These are phyloP conservation scores for Fabriciana adippe DNA, from an alignment of 2,888 invertebrate species.

Conservation along the genomic window DNA sequence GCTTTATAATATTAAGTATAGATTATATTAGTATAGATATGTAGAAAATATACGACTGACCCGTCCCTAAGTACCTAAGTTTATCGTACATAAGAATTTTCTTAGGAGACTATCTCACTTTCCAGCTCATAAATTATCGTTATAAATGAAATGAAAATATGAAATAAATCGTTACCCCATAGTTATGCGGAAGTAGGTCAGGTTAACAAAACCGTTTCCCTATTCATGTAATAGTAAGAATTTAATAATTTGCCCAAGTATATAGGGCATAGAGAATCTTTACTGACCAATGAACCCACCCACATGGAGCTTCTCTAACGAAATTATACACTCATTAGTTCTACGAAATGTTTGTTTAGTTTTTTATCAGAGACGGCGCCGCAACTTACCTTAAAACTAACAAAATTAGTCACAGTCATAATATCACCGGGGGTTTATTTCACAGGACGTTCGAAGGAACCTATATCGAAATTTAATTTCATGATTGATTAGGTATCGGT, in stretches of 20 bases:
- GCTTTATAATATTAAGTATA: too few relatives aligned
- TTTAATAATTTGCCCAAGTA: not conserved
- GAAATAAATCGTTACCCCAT: too few relatives aligned
- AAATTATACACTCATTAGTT: slow-evolving; percentile 80
- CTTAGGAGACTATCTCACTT: too few relatives aligned
- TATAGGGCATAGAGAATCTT: not conserved
- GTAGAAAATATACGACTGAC: too few relatives aligned
- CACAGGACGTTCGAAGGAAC: slow-evolving; percentile 50
- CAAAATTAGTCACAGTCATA: slow-evolving; percentile 74
- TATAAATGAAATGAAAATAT: too few relatives aligned
- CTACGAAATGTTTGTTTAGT: slow-evolving; percentile 70
- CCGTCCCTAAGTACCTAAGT: too few relatives aligned
- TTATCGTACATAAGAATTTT: too few relatives aligned
- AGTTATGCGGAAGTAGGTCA: too few relatives aligned
- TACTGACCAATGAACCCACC: slow-evolving; percentile 55
- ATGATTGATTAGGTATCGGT: slow-evolving; percentile 35
- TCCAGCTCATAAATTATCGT: too few relatives aligned
- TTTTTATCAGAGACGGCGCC: slow-evolving; percentile 69
- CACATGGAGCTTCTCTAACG: slow-evolving; percentile 70
- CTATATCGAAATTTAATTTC: slow-evolving; percentile 47
- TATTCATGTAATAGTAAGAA: not conserved
- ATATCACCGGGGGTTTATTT: slow-evolving; percentile 55
- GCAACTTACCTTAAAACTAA: slow-evolving; percentile 68
- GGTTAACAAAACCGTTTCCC: too few relatives aligned
- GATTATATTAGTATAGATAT: too few relatives aligned